Conservation (phyloP, 2,797 vertebrate species). For the Otolemur crassicaudatus region DNA sequence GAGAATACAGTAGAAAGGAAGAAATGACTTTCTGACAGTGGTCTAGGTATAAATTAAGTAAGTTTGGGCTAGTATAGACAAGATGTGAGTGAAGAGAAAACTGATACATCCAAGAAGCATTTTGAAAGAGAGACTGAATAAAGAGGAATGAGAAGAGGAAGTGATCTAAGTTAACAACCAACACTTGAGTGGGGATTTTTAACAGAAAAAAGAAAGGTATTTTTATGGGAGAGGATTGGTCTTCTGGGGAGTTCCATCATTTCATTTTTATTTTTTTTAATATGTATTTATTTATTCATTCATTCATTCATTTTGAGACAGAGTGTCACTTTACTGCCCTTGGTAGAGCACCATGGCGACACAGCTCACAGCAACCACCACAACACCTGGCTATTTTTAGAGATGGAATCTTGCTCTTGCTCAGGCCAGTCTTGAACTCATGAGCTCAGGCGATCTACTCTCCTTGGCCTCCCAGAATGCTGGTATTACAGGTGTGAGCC, state of each 20-base stretch:
- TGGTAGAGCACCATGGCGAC: too few species aligned
- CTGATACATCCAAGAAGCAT: not conserved
- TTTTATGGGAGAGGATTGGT: not conserved
- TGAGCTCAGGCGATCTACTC: too few species aligned
- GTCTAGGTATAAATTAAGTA: not conserved
- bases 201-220: not conserved
- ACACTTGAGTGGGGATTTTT: not conserved
- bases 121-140: conserved; percentile 11
- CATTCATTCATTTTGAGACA: too few species aligned
- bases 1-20: not conserved
- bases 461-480: too few species aligned
- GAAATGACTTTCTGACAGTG: not conserved
- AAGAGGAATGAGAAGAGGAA: not conserved
- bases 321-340: too few species aligned
- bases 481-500: too few species aligned
- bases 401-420: too few species aligned
- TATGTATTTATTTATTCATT: too few species aligned
- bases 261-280: not conserved
- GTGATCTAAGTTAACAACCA: not conserved
- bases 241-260: not conserved
- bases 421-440: too few species aligned
- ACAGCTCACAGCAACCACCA: too few species aligned
- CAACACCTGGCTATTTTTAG: too few species aligned
- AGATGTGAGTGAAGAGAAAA: not conserved
- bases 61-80: not conserved